Evolutionary conservation across 2,113 vertebrate species (phyloP).

Genomic region (Carassius auratus): DNA sequence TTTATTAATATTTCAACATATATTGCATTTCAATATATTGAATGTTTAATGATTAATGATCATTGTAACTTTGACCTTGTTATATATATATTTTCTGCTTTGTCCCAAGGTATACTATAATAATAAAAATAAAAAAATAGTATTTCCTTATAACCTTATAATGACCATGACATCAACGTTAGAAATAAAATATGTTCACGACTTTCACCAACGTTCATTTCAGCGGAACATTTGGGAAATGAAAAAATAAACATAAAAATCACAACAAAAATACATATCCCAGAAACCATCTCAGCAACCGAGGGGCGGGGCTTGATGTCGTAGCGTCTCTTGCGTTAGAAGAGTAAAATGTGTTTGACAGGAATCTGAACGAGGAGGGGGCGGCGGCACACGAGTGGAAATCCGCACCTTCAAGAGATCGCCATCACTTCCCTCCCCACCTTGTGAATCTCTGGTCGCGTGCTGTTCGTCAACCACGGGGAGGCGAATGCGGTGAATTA

Average conservation of each 20-base stretch:
- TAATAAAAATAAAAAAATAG: no score
- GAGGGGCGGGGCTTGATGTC: constrained; percentile 72
- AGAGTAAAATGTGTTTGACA: constrained; percentile 71
- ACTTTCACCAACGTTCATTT: not conserved
- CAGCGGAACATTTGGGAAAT: no score
- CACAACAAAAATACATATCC: constrained; percentile 68
- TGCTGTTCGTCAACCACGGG: constrained; percentile 27
- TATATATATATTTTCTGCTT: not conserved
- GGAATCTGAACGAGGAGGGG: constrained; percentile 52
- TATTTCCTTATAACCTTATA: not conserved
- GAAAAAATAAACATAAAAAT: no score
- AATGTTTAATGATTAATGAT: not conserved
- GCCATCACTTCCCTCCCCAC: constrained; percentile 55
- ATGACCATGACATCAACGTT: not conserved
- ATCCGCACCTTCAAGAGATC: constrained; percentile 54
- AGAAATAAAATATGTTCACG: not conserved
- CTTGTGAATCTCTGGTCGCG: not conserved
- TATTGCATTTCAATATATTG: no score
- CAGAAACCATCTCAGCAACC: constrained; percentile 65
- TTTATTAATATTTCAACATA: not conserved
- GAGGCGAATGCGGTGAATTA: constrained; percentile 37
- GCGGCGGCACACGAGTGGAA: constrained; percentile 47
- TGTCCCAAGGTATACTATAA: not conserved
- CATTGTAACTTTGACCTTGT: not conserved
- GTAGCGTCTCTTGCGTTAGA: constrained; percentile 64